A percentile compares a stretch with the other conserved stretches of the same genome.
These are phyloP conservation scores for Pituophis catenifer DNA, from an alignment of 2,113 vertebrate species.

Conservation along the genomic window DNA sequence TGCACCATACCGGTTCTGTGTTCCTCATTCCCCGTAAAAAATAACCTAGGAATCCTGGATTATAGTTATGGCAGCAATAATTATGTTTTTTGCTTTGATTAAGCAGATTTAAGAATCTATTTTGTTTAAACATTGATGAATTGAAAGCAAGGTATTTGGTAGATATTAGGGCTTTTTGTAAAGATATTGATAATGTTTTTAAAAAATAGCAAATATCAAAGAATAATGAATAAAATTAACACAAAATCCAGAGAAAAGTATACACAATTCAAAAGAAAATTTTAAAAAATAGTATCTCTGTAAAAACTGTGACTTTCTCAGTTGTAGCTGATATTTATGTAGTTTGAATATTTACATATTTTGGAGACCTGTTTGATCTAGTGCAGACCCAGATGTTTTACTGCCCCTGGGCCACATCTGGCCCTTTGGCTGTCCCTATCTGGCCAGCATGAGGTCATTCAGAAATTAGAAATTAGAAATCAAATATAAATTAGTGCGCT, in stretches of 20 bases:
- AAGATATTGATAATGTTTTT: neutral
- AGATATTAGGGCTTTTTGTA: neutral
- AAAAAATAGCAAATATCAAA: neutral
- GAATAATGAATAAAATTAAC: neutral
- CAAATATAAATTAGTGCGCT: no score
- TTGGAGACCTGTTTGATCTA: no score
- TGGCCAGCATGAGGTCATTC: no score
- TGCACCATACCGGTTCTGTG: neutral
- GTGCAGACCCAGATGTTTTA: no score
- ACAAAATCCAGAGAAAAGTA: neutral
- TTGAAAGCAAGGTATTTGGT: neutral
- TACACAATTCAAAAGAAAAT: neutral
- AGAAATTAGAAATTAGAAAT: no score
- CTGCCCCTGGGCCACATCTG: no score
- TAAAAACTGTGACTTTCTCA: neutral
- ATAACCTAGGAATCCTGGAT: neutral
- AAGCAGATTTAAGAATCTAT: neutral
- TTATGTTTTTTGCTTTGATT: neutral
- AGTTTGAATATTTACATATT: neutral
- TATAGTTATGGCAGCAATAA: neutral
- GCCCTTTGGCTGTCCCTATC: no score
- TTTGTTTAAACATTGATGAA: neutral
- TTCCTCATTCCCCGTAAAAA: neutral
- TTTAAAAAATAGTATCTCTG: neutral
- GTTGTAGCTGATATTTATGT: neutral